A percentile compares a stretch with the other conserved stretches of the same genome.
Conservation (phyloP, 2,113 vertebrate genomes). For the Leptocoma aspasia region DNA sequence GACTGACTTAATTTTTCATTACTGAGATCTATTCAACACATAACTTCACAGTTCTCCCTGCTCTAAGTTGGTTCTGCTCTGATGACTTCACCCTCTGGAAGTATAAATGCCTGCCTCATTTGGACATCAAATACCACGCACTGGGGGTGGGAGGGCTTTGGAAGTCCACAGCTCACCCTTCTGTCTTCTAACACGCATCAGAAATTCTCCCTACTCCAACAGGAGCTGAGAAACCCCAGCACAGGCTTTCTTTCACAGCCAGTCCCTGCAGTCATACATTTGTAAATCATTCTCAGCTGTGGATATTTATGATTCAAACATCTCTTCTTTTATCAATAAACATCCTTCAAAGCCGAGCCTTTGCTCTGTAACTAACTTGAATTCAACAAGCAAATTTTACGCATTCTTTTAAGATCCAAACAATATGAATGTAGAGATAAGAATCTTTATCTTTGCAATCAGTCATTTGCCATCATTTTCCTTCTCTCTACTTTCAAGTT, state of each 20-base stretch:
- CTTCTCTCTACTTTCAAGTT: background rate
- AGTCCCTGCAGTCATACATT: background rate
- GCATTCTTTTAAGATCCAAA: background rate
- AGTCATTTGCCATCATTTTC: background rate
- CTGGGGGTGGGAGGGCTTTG: background rate
- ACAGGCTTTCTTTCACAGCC: background rate
- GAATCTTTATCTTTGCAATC: background rate
- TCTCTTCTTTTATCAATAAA: background rate
- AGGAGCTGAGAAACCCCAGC: background rate
- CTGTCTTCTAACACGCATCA: background rate
- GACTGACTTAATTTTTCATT: rapidly evolving
- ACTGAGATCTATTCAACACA: background rate
- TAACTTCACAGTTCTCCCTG: background rate
- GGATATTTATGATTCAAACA: background rate
- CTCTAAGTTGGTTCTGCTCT: background rate
- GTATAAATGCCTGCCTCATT: background rate
- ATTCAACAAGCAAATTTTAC: background rate
- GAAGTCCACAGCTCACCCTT: background rate
- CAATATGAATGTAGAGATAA: background rate
- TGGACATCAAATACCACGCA: background rate
- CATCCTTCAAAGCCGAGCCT: background rate
- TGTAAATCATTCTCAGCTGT: background rate
- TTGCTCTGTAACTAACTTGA: background rate
- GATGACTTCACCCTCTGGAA: constrained; percentile 16
- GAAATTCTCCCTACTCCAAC: background rate